phyloP scores from a whole-genome alignment of 1,140 invertebrate genomes.

The Diploscapter pachys region DNA sequence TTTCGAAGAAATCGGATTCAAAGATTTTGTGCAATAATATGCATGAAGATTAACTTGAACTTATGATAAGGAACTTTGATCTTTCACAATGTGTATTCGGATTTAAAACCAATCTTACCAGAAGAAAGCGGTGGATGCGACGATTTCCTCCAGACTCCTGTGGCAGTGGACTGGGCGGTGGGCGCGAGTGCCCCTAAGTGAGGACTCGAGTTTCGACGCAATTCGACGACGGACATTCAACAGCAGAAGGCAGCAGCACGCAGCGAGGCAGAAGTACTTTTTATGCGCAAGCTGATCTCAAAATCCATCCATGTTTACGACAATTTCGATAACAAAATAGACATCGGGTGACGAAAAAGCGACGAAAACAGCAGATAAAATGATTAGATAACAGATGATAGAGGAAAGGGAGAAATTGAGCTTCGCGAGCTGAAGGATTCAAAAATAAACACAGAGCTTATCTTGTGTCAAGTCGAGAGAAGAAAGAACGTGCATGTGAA shows the following conservation, averaged over 20 bases:
- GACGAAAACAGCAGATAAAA: too few species aligned
- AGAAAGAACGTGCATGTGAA: too few species aligned
- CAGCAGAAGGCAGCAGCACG: neutral
- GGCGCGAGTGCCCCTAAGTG: slow-evolving; percentile 10
- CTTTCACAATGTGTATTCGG: neutral
- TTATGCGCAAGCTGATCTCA: too few species aligned
- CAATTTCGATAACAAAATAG: too few species aligned
- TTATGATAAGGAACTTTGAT: neutral
- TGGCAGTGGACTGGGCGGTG: neutral
- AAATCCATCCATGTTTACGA: too few species aligned
- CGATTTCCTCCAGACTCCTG: slow-evolving; percentile 6
- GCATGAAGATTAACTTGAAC: neutral
- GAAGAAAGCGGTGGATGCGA: slow-evolving; percentile 9
- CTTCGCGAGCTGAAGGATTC: too few species aligned
- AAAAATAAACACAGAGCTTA: too few species aligned
- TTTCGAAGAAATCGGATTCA: neutral
- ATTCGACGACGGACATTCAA: slow-evolving; percentile 17
- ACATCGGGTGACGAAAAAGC: too few species aligned
- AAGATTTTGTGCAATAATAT: neutral
- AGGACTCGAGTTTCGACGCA: slow-evolving; percentile 12
- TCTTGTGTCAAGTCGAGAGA: too few species aligned
- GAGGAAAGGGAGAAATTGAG: too few species aligned
- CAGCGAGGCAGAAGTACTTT: too few species aligned
- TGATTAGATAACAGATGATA: too few species aligned
- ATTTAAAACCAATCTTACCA: neutral